Evolutionary conservation across 1,140 invertebrate species (phyloP).

Genomic region (Drosophila setifemur): DNA sequence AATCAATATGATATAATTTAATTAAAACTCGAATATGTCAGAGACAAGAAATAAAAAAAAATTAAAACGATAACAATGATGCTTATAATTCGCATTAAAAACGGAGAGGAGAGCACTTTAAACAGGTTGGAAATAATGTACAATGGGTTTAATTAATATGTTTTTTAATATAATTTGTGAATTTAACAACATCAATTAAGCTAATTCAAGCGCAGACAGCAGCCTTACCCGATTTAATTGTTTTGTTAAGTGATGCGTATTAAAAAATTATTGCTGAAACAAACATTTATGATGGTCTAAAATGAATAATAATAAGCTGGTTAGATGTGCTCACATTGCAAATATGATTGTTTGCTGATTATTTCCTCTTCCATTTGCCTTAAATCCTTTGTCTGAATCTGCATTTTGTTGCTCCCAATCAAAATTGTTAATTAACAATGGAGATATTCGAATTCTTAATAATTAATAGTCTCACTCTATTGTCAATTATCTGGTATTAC

Average conservation of each 20-base stretch:
- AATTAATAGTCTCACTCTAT: neutral
- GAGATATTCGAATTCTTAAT: neutral
- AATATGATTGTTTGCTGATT: neutral
- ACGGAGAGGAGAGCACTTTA: conserved; percentile 37
- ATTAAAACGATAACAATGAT: conserved; percentile 48
- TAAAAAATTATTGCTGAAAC: conserved; percentile 22
- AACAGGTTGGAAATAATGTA: conserved; percentile 35
- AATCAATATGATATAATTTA: conserved; percentile 72
- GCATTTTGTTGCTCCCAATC: too few relatives aligned
- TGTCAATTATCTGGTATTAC: conserved; percentile 2
- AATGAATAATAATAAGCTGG: neutral
- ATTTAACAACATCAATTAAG: conserved; percentile 44
- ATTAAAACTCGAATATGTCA: conserved; percentile 51
- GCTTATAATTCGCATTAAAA: conserved; percentile 52
- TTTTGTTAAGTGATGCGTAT: conserved; percentile 12
- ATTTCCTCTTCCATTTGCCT: too few relatives aligned
- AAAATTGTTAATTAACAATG: neutral
- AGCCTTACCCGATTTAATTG: conserved; percentile 18
- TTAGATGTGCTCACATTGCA: neutral
- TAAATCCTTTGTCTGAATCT: too few relatives aligned
- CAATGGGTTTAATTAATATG: conserved; percentile 42
- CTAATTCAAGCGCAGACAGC: conserved; percentile 25
- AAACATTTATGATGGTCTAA: neutral
- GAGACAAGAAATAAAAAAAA: conserved; percentile 1
- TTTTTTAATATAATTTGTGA: conserved; percentile 39